These are phyloP conservation scores for Salvelinus sp. DNA, from an alignment of 2,113 vertebrate species.

Conservation along the genomic window DNA sequence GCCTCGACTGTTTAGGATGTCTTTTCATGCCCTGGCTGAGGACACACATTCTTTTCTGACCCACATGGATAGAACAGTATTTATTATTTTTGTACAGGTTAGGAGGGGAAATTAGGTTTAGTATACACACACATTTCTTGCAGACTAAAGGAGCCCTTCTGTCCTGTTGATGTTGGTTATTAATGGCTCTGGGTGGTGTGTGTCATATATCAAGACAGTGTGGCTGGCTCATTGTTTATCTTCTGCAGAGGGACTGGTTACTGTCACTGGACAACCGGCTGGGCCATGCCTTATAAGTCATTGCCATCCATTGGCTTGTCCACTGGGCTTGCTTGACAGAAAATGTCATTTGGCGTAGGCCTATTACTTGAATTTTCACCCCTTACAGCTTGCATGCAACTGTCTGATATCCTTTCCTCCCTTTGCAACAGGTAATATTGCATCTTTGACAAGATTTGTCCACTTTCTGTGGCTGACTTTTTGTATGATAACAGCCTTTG, in stretches of 20 bases:
- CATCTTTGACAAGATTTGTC: neutral
- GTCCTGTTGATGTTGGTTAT: neutral
- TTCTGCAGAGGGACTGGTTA: slow-evolving; percentile 1
- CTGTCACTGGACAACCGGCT: slow-evolving; percentile 27
- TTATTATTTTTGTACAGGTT: no score
- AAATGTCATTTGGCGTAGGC: neutral
- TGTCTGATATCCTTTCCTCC: no score
- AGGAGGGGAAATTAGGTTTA: neutral
- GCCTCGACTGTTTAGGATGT: neutral
- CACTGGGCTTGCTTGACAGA: neutral
- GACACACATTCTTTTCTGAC: slow-evolving; percentile 14
- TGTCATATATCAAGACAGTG: slow-evolving; percentile 3
- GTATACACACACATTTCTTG: neutral
- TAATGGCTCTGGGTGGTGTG: neutral
- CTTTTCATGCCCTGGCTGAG: slow-evolving; percentile 26
- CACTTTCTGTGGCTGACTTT: neutral
- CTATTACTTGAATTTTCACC: no score
- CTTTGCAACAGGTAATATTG: neutral
- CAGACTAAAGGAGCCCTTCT: neutral
- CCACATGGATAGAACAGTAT: slow-evolving; percentile 17
- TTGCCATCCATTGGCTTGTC: neutral
- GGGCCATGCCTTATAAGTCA: slow-evolving; percentile 3
- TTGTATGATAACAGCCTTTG: neutral
- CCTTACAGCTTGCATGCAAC: no score
- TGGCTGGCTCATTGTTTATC: slow-evolving; percentile 11